Evolutionary conservation across 1,140 invertebrate species (phyloP).

Genomic region (Anoplolepis gracilipes): DNA sequence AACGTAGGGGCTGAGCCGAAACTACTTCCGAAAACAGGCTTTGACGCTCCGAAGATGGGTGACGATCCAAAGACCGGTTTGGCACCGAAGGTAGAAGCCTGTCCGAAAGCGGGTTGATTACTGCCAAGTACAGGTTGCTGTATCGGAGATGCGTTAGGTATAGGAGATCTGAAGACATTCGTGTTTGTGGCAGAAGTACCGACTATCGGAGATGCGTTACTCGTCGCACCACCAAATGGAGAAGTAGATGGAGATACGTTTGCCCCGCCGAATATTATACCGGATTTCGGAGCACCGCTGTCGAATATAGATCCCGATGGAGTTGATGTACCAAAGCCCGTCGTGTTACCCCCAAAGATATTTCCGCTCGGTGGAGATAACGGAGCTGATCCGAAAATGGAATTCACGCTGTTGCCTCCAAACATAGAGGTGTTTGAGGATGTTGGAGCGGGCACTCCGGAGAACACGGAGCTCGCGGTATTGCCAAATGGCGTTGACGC

Average conservation of each 20-base stretch:
- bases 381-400: slow-evolving; percentile 67
- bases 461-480: slow-evolving; percentile 44
- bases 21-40: slow-evolving; percentile 73
- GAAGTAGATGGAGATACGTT: slow-evolving; percentile 40
- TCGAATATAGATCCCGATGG: slow-evolving; percentile 63
- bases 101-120: slow-evolving; percentile 68
- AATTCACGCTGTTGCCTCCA: slow-evolving; percentile 49
- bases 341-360: slow-evolving; percentile 68
- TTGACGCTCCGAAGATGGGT: slow-evolving; percentile 69
- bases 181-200: slow-evolving; percentile 13
- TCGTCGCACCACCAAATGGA: slow-evolving; percentile 63
- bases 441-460: slow-evolving; percentile 15
- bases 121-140: slow-evolving; percentile 66
- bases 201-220: slow-evolving; percentile 25
- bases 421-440: slow-evolving; percentile 58
- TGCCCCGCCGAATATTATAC: slow-evolving; percentile 62
- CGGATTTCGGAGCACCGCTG: slow-evolving; percentile 50
- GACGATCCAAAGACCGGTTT: slow-evolving; percentile 79
- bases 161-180: slow-evolving; percentile 67
- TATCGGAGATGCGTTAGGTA: slow-evolving; percentile 49
- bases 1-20: slow-evolving; percentile 68
- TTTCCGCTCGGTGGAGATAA: slow-evolving; percentile 45
- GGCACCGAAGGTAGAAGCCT: slow-evolving; percentile 77
- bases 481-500: slow-evolving; percentile 56
- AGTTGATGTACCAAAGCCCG: slow-evolving; percentile 37